These are phyloP conservation scores for Gasteruption jaculator DNA, from an alignment of 2,888 invertebrate genomes.

Conservation along the genomic window DNA sequence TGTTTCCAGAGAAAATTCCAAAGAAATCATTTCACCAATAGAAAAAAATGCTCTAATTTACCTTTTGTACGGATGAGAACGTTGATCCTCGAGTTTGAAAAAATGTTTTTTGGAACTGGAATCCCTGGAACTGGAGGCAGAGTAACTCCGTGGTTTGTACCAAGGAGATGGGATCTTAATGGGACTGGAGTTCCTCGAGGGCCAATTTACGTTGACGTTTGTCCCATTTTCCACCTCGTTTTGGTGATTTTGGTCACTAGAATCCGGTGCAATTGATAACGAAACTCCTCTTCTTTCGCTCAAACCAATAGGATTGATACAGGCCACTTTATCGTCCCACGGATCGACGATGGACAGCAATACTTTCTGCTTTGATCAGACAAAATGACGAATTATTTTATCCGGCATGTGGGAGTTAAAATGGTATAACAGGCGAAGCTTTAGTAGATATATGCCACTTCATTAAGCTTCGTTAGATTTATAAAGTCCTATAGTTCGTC, in stretches of 20 bases:
- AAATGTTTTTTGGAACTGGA: too few species aligned
- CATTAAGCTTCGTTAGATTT: slow-evolving; percentile 13
- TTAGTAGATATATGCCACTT: too few species aligned
- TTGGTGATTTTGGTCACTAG: slow-evolving; percentile 12
- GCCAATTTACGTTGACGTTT: too few species aligned
- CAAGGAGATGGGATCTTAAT: slow-evolving; percentile 42
- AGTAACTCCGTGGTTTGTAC: slow-evolving; percentile 47
- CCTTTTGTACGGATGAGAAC: too few species aligned
- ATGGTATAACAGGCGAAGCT: too few species aligned
- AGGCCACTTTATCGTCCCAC: slow-evolving; percentile 47
- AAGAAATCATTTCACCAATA: too few species aligned
- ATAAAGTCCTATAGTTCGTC: too few species aligned
- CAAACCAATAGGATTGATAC: slow-evolving; percentile 42
- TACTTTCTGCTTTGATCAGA: slow-evolving; percentile 32
- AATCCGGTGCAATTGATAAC: slow-evolving; percentile 27
- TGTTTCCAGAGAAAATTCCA: too few species aligned
- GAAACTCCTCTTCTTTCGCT: slow-evolving; percentile 37
- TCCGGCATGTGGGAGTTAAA: slow-evolving; percentile 21
- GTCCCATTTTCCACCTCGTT: too few species aligned
- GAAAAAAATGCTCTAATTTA: too few species aligned
- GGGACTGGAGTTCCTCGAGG: slow-evolving; percentile 19
- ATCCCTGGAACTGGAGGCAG: too few species aligned
- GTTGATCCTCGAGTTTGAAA: too few species aligned
- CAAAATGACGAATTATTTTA: slow-evolving; percentile 20
- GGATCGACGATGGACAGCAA: slow-evolving; percentile 48